These are phyloP conservation scores for Drosophila tsacasi DNA, from an alignment of 1,140 invertebrate genomes.

Conservation along the genomic window DNA sequence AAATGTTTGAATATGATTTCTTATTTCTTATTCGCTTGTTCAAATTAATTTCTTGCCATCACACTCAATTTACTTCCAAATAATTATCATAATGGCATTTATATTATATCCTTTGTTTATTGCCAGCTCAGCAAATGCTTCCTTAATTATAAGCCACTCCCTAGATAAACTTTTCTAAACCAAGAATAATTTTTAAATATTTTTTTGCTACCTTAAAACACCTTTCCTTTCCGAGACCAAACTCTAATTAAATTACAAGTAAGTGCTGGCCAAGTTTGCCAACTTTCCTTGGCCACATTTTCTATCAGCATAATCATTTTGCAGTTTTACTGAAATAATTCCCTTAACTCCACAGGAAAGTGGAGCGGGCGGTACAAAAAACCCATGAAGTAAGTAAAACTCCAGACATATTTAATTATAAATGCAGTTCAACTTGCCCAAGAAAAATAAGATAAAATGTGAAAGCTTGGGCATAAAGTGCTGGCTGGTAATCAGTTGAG, in stretches of 20 bases:
- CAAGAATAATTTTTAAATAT: background rate
- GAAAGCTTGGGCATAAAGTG: slow-evolving; percentile 27
- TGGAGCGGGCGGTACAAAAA: slow-evolving; percentile 1
- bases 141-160: background rate
- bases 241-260: slow-evolving; percentile 26
- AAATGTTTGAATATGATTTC: background rate
- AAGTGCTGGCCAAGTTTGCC: slow-evolving; percentile 10
- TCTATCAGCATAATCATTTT: slow-evolving; percentile 38
- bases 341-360: background rate
- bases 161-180: background rate
- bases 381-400: slow-evolving; percentile 44
- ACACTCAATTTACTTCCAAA: background rate
- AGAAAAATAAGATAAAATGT: slow-evolving; percentile 22
- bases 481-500: slow-evolving; percentile 49
- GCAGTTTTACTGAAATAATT: slow-evolving; percentile 49
- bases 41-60: background rate
- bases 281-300: slow-evolving; percentile 43
- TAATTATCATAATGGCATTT: background rate
- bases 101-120: too few relatives aligned
- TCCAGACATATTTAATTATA: slow-evolving; percentile 68
- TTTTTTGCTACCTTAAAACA: background rate
- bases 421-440: slow-evolving; percentile 40
- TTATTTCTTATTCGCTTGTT: too few relatives aligned
- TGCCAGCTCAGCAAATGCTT: background rate
- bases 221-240: background rate